These are phyloP conservation scores for Beris morrisii DNA, from an alignment of 2,888 invertebrate genomes.

Conservation along the genomic window DNA sequence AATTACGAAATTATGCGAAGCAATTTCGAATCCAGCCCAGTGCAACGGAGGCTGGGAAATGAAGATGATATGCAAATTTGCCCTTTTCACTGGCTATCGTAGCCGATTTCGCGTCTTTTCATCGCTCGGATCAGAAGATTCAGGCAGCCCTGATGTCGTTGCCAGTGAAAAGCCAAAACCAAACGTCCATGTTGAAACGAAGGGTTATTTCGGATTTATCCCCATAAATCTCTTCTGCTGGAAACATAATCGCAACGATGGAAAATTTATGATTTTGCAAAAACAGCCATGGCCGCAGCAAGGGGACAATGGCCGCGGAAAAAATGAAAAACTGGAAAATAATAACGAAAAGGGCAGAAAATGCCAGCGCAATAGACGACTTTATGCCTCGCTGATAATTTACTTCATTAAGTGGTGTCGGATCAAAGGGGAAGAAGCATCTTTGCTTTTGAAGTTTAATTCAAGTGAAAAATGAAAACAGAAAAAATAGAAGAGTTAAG, in stretches of 20 bases:
- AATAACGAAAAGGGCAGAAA: slow-evolving; percentile 19
- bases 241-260: slow-evolving; percentile 34
- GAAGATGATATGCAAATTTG: slow-evolving; percentile 39
- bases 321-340: slow-evolving; percentile 19
- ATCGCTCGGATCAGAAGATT: slow-evolving; percentile 29
- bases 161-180: slow-evolving; percentile 19
- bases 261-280: slow-evolving; percentile 37
- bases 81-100: slow-evolving; percentile 25
- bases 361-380: slow-evolving; percentile 34
- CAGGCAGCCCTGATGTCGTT: slow-evolving; percentile 3
- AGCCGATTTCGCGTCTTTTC: slow-evolving; percentile 18
- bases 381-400: slow-evolving; percentile 36
- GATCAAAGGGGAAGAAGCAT: slow-evolving; percentile 19
- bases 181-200: slow-evolving; percentile 33
- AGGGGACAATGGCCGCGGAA: neutral
- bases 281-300: neutral
- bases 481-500: slow-evolving; percentile 19
- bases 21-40: slow-evolving; percentile 35
- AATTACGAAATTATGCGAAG: slow-evolving; percentile 40
- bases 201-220: slow-evolving; percentile 35
- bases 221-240: slow-evolving; percentile 36
- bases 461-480: slow-evolving; percentile 13
- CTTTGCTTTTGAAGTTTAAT: slow-evolving; percentile 34
- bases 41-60: slow-evolving; percentile 25
- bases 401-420: slow-evolving; percentile 36